These are phyloP conservation scores for Sus cebifrons DNA, from an alignment of 2,797 vertebrate species.

Conservation along the genomic window DNA sequence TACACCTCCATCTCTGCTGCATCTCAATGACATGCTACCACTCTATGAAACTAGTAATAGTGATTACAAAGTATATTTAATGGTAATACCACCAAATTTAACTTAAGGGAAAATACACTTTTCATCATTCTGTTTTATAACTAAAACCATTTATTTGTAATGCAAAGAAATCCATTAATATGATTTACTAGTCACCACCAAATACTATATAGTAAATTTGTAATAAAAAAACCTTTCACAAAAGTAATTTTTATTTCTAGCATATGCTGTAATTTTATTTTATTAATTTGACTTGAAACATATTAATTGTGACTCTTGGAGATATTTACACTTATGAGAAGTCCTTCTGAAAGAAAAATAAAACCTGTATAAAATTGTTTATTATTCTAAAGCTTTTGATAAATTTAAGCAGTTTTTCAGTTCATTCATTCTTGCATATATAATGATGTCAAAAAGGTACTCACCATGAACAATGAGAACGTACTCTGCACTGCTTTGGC, in stretches of 20 bases:
- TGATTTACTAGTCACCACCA: neutral
- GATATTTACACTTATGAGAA: neutral
- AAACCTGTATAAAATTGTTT: neutral
- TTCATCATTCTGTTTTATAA: slow-evolving; percentile 47
- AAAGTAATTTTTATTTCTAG: slow-evolving; percentile 48
- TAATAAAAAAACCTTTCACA: neutral
- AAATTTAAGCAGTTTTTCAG: neutral
- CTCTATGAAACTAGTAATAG: neutral
- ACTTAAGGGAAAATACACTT: neutral
- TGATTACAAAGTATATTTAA: neutral
- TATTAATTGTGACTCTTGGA: neutral
- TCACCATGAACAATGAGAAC: slow-evolving; percentile 98
- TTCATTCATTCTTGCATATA: neutral
- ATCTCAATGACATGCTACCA: neutral
- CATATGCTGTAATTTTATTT: neutral
- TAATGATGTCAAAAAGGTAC: slow-evolving; percentile 85
- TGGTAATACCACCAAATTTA: slow-evolving; percentile 23
- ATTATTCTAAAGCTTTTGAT: neutral
- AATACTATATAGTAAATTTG: neutral
- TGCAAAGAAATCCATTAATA: slow-evolving; percentile 40
- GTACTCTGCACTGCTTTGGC: slow-evolving; percentile 97
- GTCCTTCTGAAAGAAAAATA: slow-evolving; percentile 47
- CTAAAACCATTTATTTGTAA: neutral
- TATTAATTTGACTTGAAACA: slow-evolving; percentile 18
- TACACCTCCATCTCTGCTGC: neutral